Evolutionary conservation across 2,113 vertebrate genomes (phyloP).

Genomic region (Prunella fulvescens): DNA sequence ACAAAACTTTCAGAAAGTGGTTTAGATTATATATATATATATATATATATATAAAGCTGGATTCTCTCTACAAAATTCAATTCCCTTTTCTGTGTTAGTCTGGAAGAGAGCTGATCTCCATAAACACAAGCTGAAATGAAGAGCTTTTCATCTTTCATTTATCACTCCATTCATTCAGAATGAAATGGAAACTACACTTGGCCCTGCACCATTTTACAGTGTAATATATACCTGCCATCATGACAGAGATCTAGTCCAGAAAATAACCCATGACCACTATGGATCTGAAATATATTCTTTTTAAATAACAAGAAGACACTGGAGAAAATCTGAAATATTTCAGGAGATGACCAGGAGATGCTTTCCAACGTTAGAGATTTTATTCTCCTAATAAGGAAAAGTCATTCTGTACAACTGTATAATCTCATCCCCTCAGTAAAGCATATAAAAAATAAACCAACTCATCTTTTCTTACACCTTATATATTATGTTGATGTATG

Average conservation of each 20-base stretch:
- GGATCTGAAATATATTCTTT: background rate
- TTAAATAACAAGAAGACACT: background rate
- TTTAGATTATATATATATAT: background rate
- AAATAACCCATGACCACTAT: constrained; percentile 11
- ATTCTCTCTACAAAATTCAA: background rate
- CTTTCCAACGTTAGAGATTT: background rate
- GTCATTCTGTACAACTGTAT: background rate
- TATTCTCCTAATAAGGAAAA: constrained; percentile 41
- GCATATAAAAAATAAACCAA: background rate
- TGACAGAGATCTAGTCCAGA: constrained; percentile 3
- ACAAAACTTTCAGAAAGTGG: background rate
- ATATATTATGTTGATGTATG: background rate
- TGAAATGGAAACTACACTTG: background rate
- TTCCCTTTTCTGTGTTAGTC: background rate
- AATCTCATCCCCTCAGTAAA: background rate
- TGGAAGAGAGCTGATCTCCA: background rate
- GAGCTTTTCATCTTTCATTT: background rate
- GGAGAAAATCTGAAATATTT: constrained; percentile 2
- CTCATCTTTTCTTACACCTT: background rate
- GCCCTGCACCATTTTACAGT: background rate
- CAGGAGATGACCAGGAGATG: background rate
- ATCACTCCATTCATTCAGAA: background rate
- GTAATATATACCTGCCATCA: background rate
- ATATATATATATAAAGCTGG: background rate
- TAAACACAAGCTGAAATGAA: background rate